Evolutionary conservation across 1,140 invertebrate genomes (phyloP), one percentile per base, ranked within the genome.

Genomic region (Carposina sasakii): DNA sequence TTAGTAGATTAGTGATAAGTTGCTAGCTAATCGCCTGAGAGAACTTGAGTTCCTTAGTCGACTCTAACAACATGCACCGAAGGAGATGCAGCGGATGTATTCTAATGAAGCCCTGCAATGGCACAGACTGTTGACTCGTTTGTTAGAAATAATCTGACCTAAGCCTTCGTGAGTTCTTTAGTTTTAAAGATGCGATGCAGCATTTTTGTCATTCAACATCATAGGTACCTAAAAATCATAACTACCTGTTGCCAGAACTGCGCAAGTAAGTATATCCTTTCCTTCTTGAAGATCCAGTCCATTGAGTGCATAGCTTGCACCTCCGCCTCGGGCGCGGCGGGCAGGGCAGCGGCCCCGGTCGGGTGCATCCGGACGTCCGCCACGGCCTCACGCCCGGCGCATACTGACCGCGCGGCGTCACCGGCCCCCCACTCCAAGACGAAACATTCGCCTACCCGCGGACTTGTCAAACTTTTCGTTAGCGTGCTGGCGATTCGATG

Each of bases 231-330:
- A n/a, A n/a, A n/a, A n/a, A n/a, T n/a, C n/a, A n/a, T n/a, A n/a
- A n/a, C n/a, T 88, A 95, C 93, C 93, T 96, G 94, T 93, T 96
- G 94, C 94, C 94, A 96, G 88, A 96, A 96, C 85, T 96, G 94
- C 73, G 93, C 94, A 79, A 96, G 90, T 74, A 95, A 88, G 88
- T 94, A 95, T 86, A 95, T 94, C 86, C 93, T 89, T 88, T 96
- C 94, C 87, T 95, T 96, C 89, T 95, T 96, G 89, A 95, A 94
- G 83, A 96, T 90, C 94, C 94, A 95, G 89, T 96, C 94, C 93
- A 95, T 94, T 81, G 93, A 94, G 88, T 94, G 93, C 89, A 94
- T 93, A 85, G 92, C 90, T 87, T 92, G 91, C 73, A 93, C 89
- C 85, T 91, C 90, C 76, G 87, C 86, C 84, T 89, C 88, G 67